Percentiles rank a stretch among this genome's conserved stretches.
These are phyloP conservation scores for Antigone vipio DNA, from an alignment of 2,113 vertebrate species.

Conservation along the genomic window DNA sequence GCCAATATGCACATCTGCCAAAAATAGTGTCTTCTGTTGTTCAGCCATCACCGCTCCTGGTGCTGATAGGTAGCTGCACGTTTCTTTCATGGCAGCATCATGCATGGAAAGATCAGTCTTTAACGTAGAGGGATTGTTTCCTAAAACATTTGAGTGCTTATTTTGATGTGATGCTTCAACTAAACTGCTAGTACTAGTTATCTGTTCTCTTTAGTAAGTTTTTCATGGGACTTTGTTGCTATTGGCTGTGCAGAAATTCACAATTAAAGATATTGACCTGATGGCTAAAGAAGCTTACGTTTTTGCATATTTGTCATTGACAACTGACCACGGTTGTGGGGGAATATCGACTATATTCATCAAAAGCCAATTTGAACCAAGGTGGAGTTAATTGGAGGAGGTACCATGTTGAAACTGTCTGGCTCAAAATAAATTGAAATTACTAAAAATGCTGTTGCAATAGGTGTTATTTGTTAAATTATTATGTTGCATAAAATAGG, in stretches of 20 bases:
- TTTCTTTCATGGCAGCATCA: background rate
- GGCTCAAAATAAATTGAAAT: background rate
- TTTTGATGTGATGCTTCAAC: background rate
- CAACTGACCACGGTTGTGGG: background rate
- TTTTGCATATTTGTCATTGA: background rate
- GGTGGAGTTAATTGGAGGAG: background rate
- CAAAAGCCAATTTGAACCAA: background rate
- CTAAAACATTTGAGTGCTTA: background rate
- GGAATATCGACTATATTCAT: background rate
- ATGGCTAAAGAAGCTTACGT: background rate
- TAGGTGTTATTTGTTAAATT: background rate
- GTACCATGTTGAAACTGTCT: background rate
- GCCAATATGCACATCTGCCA: background rate
- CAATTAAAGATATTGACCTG: background rate
- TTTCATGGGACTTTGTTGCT: background rate
- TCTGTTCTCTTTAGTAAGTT: background rate
- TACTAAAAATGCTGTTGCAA: background rate
- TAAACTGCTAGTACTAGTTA: background rate
- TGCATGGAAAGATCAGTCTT: background rate
- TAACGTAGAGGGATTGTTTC: background rate
- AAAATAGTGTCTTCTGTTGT: rapidly evolving
- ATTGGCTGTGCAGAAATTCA: background rate
- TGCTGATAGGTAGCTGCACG: background rate
- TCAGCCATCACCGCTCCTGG: background rate
- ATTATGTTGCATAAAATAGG: background rate